Conservation (phyloP, 2,797 vertebrate species). For the Poecilia picta region DNA sequence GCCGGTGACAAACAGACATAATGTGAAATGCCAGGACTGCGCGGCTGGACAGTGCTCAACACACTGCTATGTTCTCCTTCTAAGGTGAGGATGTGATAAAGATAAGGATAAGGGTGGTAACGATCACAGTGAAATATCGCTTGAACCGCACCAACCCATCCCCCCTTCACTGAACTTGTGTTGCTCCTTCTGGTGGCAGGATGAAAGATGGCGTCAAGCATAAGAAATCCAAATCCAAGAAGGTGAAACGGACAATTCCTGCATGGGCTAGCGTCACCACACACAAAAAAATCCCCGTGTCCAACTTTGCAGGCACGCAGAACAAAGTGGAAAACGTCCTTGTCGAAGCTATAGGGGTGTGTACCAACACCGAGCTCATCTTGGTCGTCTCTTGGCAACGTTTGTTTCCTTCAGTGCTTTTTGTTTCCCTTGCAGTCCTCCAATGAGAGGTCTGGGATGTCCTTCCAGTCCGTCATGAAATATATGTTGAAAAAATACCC, state of each 20-base stretch:
- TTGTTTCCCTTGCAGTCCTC: conserved; percentile 81
- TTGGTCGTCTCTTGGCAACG: too few relatives aligned
- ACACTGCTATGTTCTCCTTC: conserved; percentile 82
- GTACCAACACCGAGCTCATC: conserved; percentile 19
- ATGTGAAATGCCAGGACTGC: conserved; percentile 82
- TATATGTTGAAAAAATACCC: conserved; percentile 94
- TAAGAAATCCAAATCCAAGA: conserved; percentile 90
- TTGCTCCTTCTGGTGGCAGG: conserved; percentile 68
- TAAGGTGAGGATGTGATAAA: conserved; percentile 78
- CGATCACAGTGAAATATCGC: conserved; percentile 83
- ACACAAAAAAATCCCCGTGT: conserved; percentile 88
- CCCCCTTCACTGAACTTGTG: conserved; percentile 53
- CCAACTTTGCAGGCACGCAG: conserved; percentile 87
- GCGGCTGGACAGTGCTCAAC: conserved; percentile 78
- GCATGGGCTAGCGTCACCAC: conserved; percentile 93
- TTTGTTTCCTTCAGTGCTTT: neutral
- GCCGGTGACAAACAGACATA: conserved; percentile 75
- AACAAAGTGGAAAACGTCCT: conserved; percentile 95
- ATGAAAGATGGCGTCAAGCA: conserved; percentile 86
- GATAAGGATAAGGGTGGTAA: conserved; percentile 77
- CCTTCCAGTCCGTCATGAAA: conserved; percentile 91
- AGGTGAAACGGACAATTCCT: conserved; percentile 95
- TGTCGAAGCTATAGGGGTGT: conserved; percentile 92
- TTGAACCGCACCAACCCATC: conserved; percentile 8
- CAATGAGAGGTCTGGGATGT: conserved; percentile 89